Evolutionary conservation across 1,140 invertebrate species (phyloP), one percentile per base, ranked within the genome.

Genomic region (Bathynomus jamesi): DNA sequence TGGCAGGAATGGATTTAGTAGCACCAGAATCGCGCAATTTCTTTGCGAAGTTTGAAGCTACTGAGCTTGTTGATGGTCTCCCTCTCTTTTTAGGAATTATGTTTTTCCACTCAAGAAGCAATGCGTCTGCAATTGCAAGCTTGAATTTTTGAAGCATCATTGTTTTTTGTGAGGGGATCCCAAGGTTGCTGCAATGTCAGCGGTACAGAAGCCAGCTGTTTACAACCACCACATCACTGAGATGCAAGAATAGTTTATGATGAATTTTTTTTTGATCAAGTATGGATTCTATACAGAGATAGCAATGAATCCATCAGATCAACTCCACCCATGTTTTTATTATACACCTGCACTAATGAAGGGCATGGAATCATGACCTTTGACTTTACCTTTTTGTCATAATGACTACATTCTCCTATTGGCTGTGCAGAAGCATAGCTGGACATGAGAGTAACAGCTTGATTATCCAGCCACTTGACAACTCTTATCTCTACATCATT

Each of bases 291-390:
- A 70, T 81, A 79, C 30, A 70, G 61, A 32, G 76, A 66, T 7
- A 79, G 75, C 28, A 76, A 67, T 11, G 72, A 75, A 68, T 82
- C 79, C n/a, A 72, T 63, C 13, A 79, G 72, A 69, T 83, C 82
- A 40, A 83, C 79, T 24, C 82, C 82, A 10, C 81, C 81, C 81
- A 83, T 83, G 65, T 72, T 79, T 62, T 77, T 73, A 73, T 83
- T 83, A 76, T 83, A 83, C 31, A 77, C 46, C 65, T 78, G 78
- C 3, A 83, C 71, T 31, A 81, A 77, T 53, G 79, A 77, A 66
- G 82, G 82, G 67, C 79, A 67, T 68, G 72, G 28, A 24, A 82
- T 73, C 32, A 77, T 60, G 2, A 82, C 71, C 67, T 81, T 80
- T 68, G 78, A 66, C 65, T 80, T 80, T 10, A 74, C 53, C 71